phyloP scores from a whole-genome alignment of 2,113 vertebrate genomes.

The Anguilla japonica region DNA sequence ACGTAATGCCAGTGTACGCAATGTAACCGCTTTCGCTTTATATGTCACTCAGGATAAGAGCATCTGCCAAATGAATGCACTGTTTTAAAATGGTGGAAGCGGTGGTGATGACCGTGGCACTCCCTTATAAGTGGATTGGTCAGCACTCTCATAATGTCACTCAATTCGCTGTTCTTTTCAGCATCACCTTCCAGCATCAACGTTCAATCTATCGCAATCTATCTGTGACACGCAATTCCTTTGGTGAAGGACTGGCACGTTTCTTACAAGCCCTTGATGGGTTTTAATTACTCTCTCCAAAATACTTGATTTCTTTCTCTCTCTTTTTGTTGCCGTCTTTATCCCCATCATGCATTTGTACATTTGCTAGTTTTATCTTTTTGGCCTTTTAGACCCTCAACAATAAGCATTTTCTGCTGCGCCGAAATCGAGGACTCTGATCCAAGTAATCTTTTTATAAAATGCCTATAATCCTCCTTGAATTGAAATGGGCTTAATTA shows the following conservation, averaged over 20 bases:
- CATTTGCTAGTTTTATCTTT: not conserved
- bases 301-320: not conserved
- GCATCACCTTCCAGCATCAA: too few relatives aligned
- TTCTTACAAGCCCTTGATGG: not conserved
- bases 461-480: constrained; percentile 32
- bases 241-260: not conserved
- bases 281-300: not conserved
- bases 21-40: not conserved
- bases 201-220: too few relatives aligned
- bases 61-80: too few relatives aligned
- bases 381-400: not conserved
- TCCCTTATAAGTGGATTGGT: too few relatives aligned
- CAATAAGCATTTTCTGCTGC: not conserved
- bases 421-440: constrained; percentile 9
- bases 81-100: too few relatives aligned
- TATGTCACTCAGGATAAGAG: too few relatives aligned
- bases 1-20: not conserved
- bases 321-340: not conserved
- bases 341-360: not conserved
- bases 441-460: constrained; percentile 29
- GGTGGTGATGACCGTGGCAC: too few relatives aligned
- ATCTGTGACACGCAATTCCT: not conserved
- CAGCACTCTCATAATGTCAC: not conserved
- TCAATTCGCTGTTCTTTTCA: not conserved
- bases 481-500: constrained; percentile 34